These are phyloP conservation scores for Achatina immaculata DNA, from an alignment of 1,140 invertebrate species.

Conservation along the genomic window DNA sequence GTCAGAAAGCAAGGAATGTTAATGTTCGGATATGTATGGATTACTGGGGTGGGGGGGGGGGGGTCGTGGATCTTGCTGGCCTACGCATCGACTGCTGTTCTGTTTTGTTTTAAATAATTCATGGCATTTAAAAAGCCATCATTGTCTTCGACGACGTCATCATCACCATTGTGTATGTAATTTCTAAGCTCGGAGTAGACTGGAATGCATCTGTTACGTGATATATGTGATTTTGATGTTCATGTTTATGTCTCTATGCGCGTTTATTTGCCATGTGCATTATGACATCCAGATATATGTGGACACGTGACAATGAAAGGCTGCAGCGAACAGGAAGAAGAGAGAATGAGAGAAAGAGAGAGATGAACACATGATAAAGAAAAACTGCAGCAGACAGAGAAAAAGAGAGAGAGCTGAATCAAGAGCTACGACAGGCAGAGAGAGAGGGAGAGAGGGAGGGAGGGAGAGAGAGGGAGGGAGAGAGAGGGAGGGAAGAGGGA, in stretches of 20 bases:
- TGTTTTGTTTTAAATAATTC: neutral
- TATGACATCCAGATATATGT: no score
- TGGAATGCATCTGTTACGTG: no score
- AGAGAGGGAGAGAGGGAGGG: neutral
- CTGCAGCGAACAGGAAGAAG: no score
- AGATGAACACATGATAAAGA: neutral
- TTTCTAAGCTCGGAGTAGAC: no score
- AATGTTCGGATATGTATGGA: neutral
- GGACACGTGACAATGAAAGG: no score
- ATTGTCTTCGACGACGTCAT: neutral
- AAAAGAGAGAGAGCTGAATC: neutral
- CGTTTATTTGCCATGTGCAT: no score
- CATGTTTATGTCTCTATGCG: no score
- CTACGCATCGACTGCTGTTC: neutral
- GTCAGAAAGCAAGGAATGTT: neutral
- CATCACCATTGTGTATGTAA: no score
- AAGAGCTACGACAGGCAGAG: neutral
- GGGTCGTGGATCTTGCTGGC: neutral
- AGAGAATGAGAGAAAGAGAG: neutral
- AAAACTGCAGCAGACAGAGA: no score
- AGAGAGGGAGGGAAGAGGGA: neutral
- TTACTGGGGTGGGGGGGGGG: neutral
- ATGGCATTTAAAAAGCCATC: neutral
- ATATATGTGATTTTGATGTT: no score
- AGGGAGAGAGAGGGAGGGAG: neutral